phyloP scores from a whole-genome alignment of 1,140 invertebrate species.

The Radopholus similis region DNA sequence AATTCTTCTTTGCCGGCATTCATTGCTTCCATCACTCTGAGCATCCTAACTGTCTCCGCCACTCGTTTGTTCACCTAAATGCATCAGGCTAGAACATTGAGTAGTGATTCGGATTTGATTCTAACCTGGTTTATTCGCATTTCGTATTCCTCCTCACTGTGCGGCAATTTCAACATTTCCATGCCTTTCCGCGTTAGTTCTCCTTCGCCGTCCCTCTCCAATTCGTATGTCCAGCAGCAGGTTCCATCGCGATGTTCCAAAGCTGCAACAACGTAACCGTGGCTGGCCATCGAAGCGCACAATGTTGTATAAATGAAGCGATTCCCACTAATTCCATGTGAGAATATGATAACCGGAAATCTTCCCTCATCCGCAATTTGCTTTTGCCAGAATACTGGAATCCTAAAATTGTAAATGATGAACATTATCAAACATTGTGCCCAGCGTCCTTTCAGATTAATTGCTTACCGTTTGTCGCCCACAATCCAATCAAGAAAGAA shows the following conservation, averaged over 20 bases:
- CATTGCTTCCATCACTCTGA: conserved; percentile 65
- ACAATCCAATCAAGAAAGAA: neutral
- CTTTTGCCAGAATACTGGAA: conserved; percentile 22
- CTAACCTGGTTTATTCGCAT: conserved; percentile 62
- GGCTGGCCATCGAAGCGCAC: conserved; percentile 68
- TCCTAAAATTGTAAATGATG: neutral
- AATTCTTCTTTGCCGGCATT: conserved; percentile 62
- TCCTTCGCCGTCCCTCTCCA: conserved; percentile 26
- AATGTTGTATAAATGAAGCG: conserved; percentile 68
- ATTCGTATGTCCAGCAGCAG: conserved; percentile 47
- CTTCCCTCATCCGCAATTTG: conserved; percentile 49
- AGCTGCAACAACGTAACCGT: conserved; percentile 69
- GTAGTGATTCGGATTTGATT: neutral
- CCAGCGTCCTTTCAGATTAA: neutral
- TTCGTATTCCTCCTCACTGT: conserved; percentile 60
- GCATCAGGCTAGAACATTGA: neutral
- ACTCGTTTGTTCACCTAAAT: conserved; percentile 63
- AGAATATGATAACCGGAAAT: conserved; percentile 69
- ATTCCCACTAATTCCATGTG: conserved; percentile 69
- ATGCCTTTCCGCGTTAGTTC: conserved; percentile 38
- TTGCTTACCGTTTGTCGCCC: neutral
- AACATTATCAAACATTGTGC: neutral
- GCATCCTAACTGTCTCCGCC: conserved; percentile 64
- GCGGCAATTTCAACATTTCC: conserved; percentile 33
- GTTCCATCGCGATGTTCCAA: conserved; percentile 66